Percentiles rank a stretch among this genome's conserved stretches.
Evolutionary conservation across 1,140 invertebrate genomes (phyloP).

Genomic region (Panagrolaimus sp.): DNA sequence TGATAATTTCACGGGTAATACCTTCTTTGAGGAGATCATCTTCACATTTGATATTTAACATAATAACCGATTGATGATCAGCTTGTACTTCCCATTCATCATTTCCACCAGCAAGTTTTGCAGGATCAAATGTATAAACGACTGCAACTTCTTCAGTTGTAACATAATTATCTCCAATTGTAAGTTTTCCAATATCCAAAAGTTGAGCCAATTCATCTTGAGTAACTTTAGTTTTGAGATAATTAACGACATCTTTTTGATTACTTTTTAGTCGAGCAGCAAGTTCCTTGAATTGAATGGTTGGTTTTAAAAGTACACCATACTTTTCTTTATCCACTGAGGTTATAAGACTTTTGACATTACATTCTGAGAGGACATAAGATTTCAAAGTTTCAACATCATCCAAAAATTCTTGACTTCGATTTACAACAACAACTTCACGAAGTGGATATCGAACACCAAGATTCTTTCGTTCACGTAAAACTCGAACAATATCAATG

Average conservation of each 20-base stretch:
- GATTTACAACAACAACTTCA: conserved; percentile 88
- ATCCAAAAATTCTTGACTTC: conserved; percentile 72
- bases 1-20: conserved; percentile 77
- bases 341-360: conserved; percentile 77
- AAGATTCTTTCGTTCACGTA: conserved; percentile 84
- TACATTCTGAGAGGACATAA: conserved; percentile 81
- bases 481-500: conserved; percentile 83
- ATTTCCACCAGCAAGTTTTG: conserved; percentile 23
- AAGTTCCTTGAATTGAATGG: conserved; percentile 82
- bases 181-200: conserved; percentile 69
- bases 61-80: conserved; percentile 59
- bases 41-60: conserved; percentile 51
- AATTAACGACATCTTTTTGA: conserved; percentile 78
- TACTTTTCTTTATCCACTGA: conserved; percentile 87
- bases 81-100: conserved; percentile 53
- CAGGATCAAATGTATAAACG: conserved; percentile 70
- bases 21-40: conserved; percentile 45
- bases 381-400: conserved; percentile 75
- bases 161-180: conserved; percentile 72
- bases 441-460: conserved; percentile 87
- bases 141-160: conserved; percentile 76
- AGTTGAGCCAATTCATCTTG: conserved; percentile 76
- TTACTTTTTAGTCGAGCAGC: conserved; percentile 80
- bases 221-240: conserved; percentile 67
- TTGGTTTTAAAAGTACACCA: conserved; percentile 83